Evolutionary conservation across 2,113 vertebrate genomes (phyloP).

Genomic region (Peromyscus californicus): DNA sequence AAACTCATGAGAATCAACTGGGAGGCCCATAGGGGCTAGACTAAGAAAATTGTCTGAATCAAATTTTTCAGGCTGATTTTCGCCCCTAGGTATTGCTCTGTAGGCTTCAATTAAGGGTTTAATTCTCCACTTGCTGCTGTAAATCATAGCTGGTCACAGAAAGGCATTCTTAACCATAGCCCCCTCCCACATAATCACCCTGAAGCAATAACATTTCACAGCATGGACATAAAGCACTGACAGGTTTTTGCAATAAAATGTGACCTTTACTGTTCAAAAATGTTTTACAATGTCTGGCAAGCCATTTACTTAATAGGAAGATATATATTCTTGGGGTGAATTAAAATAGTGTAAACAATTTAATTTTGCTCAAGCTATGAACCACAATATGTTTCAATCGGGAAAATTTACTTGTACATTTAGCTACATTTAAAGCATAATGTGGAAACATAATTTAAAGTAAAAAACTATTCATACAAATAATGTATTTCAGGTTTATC

Average conservation of each 20-base stretch:
- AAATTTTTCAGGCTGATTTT: slow-evolving; percentile 79
- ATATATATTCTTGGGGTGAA: slow-evolving; percentile 67
- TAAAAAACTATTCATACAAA: background rate
- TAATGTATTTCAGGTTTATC: background rate
- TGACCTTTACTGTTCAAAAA: slow-evolving; percentile 79
- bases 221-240: slow-evolving; percentile 79
- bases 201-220: slow-evolving; percentile 80
- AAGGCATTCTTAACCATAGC: slow-evolving; percentile 72
- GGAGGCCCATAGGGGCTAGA: slow-evolving; percentile 56
- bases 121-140: slow-evolving; percentile 70
- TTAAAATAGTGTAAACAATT: slow-evolving; percentile 74
- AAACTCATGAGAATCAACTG: slow-evolving; percentile 74
- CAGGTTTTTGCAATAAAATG: slow-evolving; percentile 80
- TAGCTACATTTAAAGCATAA: slow-evolving; percentile 28
- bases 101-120: slow-evolving; percentile 74
- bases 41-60: slow-evolving; percentile 77
- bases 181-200: slow-evolving; percentile 66
- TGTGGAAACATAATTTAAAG: background rate
- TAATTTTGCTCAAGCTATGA: slow-evolving; percentile 57
- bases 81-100: slow-evolving; percentile 70
- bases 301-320: slow-evolving; percentile 76
- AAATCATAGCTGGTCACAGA: slow-evolving; percentile 79
- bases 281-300: slow-evolving; percentile 76
- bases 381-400: slow-evolving; percentile 37
- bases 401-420: slow-evolving; percentile 14